A percentile compares a stretch with the other conserved stretches of the same genome.
Evolutionary conservation across 1,140 invertebrate genomes (phyloP).

Genomic region (Lasaia peninsularis): DNA sequence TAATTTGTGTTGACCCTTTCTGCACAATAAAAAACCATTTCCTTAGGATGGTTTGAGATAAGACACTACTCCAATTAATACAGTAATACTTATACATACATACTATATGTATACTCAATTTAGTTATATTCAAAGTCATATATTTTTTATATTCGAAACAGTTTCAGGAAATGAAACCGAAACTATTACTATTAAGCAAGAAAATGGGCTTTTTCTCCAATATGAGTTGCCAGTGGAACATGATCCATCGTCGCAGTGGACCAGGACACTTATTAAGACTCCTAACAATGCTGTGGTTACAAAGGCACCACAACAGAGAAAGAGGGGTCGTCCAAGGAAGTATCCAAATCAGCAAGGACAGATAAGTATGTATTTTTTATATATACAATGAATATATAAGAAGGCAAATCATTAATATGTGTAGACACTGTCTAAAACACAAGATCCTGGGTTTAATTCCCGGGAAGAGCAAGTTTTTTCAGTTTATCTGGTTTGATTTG

Average conservation of each 20-base stretch:
- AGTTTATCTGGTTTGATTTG: too few relatives aligned
- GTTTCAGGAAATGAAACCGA: constrained; percentile 54
- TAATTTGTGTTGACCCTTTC: too few relatives aligned
- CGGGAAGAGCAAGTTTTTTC: too few relatives aligned
- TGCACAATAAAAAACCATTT: too few relatives aligned
- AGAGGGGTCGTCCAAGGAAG: constrained; percentile 67
- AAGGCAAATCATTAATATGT: too few relatives aligned
- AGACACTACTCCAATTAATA: too few relatives aligned
- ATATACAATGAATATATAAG: not conserved
- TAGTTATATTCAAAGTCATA: not conserved
- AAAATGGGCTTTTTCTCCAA: constrained; percentile 67
- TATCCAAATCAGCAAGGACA: constrained; percentile 71
- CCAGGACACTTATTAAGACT: constrained; percentile 45
- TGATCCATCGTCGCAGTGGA: constrained; percentile 57
- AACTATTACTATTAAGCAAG: constrained; percentile 72
- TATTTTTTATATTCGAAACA: not conserved
- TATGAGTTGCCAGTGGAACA: constrained; percentile 73
- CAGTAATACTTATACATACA: too few relatives aligned
- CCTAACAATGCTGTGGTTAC: constrained; percentile 51
- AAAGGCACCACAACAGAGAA: constrained; percentile 54
- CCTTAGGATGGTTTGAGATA: too few relatives aligned
- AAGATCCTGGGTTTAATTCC: too few relatives aligned
- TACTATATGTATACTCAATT: too few relatives aligned
- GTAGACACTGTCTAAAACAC: too few relatives aligned
- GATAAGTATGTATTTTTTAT: constrained; percentile 48